These are phyloP conservation scores for Megaustenia siamemsis DNA, from an alignment of 2,888 invertebrate genomes.

Conservation along the genomic window DNA sequence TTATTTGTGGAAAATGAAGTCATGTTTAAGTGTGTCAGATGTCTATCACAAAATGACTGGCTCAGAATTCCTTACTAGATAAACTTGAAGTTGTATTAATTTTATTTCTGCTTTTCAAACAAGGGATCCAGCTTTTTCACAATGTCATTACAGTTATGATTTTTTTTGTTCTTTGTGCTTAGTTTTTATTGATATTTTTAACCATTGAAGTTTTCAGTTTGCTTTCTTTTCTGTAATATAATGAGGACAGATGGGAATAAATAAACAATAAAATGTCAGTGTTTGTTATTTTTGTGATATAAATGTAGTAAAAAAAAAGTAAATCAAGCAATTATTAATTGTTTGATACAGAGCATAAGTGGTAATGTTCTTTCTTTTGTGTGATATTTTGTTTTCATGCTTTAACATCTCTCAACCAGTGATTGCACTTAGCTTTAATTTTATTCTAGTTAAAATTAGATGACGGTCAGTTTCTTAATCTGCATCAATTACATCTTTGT, in stretches of 20 bases:
- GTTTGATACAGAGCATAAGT: no score
- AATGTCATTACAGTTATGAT: no score
- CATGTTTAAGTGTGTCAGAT: not conserved
- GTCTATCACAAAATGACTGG: not conserved
- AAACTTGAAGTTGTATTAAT: not conserved
- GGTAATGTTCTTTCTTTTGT: no score
- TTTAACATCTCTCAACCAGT: no score
- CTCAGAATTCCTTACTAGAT: not conserved
- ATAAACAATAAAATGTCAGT: not conserved
- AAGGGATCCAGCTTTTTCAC: not conserved
- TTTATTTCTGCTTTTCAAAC: not conserved
- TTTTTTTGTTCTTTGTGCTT: no score
- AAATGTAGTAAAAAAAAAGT: no score
- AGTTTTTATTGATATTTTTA: not conserved
- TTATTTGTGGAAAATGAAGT: not conserved
- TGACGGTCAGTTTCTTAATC: no score
- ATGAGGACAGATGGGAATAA: slow-evolving; percentile 9
- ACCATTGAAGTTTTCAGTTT: not conserved
- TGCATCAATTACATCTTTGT: no score
- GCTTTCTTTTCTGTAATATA: not conserved
- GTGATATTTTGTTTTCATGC: no score
- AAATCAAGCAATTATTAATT: no score
- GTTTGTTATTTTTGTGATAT: not conserved
- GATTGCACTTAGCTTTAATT: no score
- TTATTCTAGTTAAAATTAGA: no score